A percentile compares a stretch with the other conserved stretches of the same genome.
phyloP scores from a whole-genome alignment of 1,140 invertebrate species.

The Drosophila varians region DNA sequence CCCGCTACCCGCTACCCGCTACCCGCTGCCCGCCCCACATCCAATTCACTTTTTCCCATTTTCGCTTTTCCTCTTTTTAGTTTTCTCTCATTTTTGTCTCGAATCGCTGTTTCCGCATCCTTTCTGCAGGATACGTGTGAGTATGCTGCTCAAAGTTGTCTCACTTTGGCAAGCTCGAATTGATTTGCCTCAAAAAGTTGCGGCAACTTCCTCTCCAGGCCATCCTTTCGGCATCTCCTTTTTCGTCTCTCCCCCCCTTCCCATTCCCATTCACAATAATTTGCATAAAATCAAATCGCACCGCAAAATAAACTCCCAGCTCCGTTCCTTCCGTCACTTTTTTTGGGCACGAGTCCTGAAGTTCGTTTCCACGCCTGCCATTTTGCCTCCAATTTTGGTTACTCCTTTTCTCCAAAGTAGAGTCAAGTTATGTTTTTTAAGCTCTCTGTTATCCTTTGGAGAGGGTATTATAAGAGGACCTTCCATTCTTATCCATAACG shows the following conservation, averaged over 20 bases:
- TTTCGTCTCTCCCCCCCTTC: not conserved
- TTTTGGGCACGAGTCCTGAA: conserved; percentile 29
- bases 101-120: conserved; percentile 31
- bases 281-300: conserved; percentile 79
- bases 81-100: not conserved
- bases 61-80: not conserved
- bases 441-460: too few relatives aligned
- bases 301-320: conserved; percentile 67
- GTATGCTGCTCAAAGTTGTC: conserved; percentile 40
- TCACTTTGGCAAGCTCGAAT: conserved; percentile 77
- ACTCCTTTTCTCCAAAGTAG: too few relatives aligned
- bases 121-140: conserved; percentile 19
- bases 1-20: too few relatives aligned
- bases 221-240: conserved; percentile 1
- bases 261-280: conserved; percentile 37
- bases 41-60: conserved; percentile 8
- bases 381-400: not conserved
- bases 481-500: too few relatives aligned
- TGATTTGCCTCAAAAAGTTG: conserved; percentile 75
- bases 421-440: conserved; percentile 66
- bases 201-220: conserved; percentile 16
- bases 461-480: too few relatives aligned
- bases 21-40: too few relatives aligned
- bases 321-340: conserved; percentile 28
- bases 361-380: conserved; percentile 36